Conservation (phyloP, 1,140 invertebrate species). For the Drosophila kanapiae region DNA sequence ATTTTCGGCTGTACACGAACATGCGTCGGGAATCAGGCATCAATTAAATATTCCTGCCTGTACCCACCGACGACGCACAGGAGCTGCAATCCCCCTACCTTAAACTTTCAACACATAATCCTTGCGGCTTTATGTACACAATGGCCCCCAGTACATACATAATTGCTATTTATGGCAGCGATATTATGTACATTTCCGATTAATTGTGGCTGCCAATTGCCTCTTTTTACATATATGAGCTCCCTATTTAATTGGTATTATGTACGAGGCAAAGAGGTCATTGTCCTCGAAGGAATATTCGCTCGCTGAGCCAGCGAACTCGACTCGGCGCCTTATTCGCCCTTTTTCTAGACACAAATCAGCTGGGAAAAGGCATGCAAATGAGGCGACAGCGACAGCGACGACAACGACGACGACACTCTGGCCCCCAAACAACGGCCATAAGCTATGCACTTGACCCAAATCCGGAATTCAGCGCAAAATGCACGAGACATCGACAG, state of each 20-base stretch:
- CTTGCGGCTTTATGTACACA: conserved; percentile 23
- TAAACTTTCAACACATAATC: conserved; percentile 41
- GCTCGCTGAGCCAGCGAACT: conserved; percentile 12
- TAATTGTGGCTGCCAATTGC: conserved; percentile 35
- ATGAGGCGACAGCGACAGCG: conserved; percentile 30
- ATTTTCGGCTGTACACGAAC: conserved; percentile 32
- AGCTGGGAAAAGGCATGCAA: conserved; percentile 48
- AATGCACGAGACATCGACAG: conserved; percentile 64
- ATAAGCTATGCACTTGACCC: conserved; percentile 75
- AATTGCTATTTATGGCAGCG: conserved; percentile 41
- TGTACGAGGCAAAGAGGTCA: conserved; percentile 18
- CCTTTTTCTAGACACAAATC: conserved; percentile 32
- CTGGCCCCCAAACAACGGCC: conserved; percentile 41
- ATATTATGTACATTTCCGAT: conserved; percentile 30
- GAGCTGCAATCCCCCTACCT: not conserved
- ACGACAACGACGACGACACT: conserved; percentile 13
- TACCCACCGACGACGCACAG: conserved; percentile 45
- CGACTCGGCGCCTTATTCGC: not conserved
- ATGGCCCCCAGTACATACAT: conserved; percentile 15
- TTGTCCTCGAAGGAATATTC: conserved; percentile 3
- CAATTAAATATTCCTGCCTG: conserved; percentile 64
- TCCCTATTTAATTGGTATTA: conserved; percentile 15
- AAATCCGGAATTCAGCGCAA: conserved; percentile 71
- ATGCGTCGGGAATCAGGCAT: conserved; percentile 3
- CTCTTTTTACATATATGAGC: conserved; percentile 15